Evolutionary conservation across 1,140 invertebrate species (phyloP), one percentile per base, ranked within the genome.

Genomic region (Cyphomyrmex costatus): DNA sequence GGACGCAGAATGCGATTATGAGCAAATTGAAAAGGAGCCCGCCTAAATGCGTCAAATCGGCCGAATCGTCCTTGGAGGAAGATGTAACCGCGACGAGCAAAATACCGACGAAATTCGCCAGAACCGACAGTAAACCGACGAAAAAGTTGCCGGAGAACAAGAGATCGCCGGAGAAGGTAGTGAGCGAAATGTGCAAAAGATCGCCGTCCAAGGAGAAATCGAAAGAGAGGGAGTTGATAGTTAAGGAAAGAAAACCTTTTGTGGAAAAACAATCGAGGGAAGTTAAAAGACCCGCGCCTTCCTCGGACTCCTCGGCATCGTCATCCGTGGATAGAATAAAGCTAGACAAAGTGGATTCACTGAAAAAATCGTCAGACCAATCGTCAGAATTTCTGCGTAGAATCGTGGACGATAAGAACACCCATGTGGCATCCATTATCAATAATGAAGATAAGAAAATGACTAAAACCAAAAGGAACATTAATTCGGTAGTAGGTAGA

Each of bases 71-170:
- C 92, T 91, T 6, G 88, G 92, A 77, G 83, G 90, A 19, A 0
- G 89, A 91, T 0, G 82, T 89, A 0, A 68, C 88, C 21, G 56
- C 86, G 0, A 88, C 80, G 0, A 95, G 93, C 80, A 94, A 92
- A 80, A 95, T 95, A 61, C 94, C 95, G 3, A 95, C 93, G 0
- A 95, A 95, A 58, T 79, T 89, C 14, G 33, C 36, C 2, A 93
- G 93, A 30, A 60, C 53, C 14, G 92, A 94, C 0, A 27, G 61
- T 1, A 94, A 92, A 56, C 14, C 82, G 4, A 14, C 24, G 1
- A 92, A 91, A 30, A 82, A 89, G 27, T 51, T 84, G 0, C 74
- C 70, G 1, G 90, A 92, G 7, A 27, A 24, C 6, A 93, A 93
- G 51, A 93, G 89, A 60, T 86, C 91, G 7, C 70, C 85, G 3